phyloP scores from a whole-genome alignment of 2,888 invertebrate species.

The Cyrtodaria siliqua region DNA sequence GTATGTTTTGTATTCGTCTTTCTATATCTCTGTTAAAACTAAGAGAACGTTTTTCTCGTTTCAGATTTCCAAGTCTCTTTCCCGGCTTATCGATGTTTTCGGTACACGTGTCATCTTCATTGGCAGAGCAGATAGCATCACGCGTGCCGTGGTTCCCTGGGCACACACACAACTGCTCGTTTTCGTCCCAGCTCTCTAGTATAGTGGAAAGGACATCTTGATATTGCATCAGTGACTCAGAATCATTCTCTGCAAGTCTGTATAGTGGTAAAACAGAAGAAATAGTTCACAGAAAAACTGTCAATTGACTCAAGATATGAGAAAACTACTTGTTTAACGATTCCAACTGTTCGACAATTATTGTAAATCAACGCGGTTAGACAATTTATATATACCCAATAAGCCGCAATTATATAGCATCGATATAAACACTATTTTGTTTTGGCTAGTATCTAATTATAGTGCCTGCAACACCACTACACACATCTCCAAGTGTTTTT shows the following conservation, averaged over 20 bases:
- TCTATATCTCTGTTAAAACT: not conserved
- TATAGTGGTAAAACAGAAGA: not conserved
- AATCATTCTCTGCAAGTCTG: not conserved
- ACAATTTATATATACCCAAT: too few species aligned
- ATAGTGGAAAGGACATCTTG: not conserved
- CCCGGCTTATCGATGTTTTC: not conserved
- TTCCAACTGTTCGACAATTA: too few species aligned
- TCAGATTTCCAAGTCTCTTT: not conserved
- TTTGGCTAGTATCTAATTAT: too few species aligned
- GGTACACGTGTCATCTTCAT: slow-evolving; percentile 1
- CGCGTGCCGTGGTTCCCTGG: too few species aligned
- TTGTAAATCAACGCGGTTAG: too few species aligned
- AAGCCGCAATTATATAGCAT: too few species aligned
- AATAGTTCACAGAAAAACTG: too few species aligned
- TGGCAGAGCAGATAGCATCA: not conserved
- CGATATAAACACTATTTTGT: too few species aligned
- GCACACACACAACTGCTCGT: not conserved
- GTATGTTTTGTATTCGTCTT: not conserved
- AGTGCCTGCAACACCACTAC: too few species aligned
- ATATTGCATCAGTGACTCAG: not conserved
- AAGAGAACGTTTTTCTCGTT: not conserved
- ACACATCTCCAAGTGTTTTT: too few species aligned
- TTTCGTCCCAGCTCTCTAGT: not conserved
- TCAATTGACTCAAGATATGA: too few species aligned
- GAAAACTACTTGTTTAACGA: too few species aligned